Conservation (phyloP, 2,888 invertebrate species). For the Labia minor region DNA sequence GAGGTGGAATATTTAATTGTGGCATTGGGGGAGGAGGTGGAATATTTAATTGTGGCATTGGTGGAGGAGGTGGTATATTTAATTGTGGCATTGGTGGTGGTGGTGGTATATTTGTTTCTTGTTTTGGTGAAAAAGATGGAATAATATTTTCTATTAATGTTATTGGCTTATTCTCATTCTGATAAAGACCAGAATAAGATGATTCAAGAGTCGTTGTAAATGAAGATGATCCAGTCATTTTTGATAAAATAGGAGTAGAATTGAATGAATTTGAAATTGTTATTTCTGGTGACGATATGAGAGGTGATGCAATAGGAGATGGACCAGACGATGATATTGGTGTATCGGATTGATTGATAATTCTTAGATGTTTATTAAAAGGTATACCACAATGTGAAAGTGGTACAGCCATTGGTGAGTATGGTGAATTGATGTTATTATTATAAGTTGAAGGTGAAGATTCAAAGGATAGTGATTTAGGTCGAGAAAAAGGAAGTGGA, state of each 20-base stretch:
- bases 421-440: neutral
- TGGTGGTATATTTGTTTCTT: too few relatives aligned
- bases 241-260: neutral
- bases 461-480: neutral
- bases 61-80: neutral
- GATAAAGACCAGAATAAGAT: too few relatives aligned
- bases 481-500: neutral
- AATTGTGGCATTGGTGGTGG: neutral
- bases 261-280: neutral
- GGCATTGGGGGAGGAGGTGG: slow-evolving; percentile 23
- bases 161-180: too few relatives aligned
- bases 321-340: neutral
- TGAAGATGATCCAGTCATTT: neutral
- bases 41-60: slow-evolving; percentile 14
- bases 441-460: neutral
- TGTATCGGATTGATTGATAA: neutral
- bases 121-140: too few relatives aligned
- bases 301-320: neutral
- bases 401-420: neutral
- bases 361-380: too few relatives aligned
- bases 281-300: neutral
- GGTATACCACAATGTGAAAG: neutral
- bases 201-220: too few relatives aligned
- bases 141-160: too few relatives aligned
- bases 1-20: slow-evolving; percentile 20